Evolutionary conservation across 2,888 invertebrate species (phyloP).

Genomic region (Eristalis intricaria): DNA sequence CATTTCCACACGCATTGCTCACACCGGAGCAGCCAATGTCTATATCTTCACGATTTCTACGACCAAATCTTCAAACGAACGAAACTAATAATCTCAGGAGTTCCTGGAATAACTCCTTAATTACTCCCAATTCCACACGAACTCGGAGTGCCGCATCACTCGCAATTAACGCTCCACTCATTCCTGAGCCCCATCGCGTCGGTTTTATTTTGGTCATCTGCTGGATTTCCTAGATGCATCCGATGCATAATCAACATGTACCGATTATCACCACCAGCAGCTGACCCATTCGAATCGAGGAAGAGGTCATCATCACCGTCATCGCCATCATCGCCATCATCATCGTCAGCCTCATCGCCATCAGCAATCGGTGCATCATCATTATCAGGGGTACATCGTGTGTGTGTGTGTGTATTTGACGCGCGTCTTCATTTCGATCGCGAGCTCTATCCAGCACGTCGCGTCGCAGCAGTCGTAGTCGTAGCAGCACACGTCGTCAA

Average conservation of each 20-base stretch:
- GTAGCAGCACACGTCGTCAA: conserved; percentile 13
- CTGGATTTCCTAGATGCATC: conserved; percentile 24
- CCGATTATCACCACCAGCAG: conserved; percentile 30
- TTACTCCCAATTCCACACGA: conserved; percentile 27
- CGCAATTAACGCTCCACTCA: conserved; percentile 57
- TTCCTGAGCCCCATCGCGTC: conserved; percentile 13
- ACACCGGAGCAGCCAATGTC: neutral
- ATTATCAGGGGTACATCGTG: conserved; percentile 60
- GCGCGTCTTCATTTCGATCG: conserved; percentile 55
- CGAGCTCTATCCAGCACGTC: neutral
- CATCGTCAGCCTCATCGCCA: conserved; percentile 31
- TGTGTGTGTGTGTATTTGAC: neutral
- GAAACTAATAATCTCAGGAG: conserved; percentile 20
- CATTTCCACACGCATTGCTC: neutral
- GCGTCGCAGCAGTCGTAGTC: too few species aligned
- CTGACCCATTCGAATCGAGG: conserved; percentile 52
- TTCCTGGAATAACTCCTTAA: conserved; percentile 32
- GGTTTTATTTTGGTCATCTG: conserved; percentile 43
- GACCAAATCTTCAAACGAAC: conserved; percentile 7
- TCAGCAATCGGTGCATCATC: conserved; percentile 57
- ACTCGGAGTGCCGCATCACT: conserved; percentile 28
- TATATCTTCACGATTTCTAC: neutral
- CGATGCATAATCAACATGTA: conserved; percentile 32
- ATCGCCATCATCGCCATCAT: conserved; percentile 6
- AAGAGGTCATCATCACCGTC: conserved; percentile 48